A percentile compares a stretch with the other conserved stretches of the same genome.
Conservation (phyloP, 2,797 vertebrate genomes). For the Myotis vivesi region DNA sequence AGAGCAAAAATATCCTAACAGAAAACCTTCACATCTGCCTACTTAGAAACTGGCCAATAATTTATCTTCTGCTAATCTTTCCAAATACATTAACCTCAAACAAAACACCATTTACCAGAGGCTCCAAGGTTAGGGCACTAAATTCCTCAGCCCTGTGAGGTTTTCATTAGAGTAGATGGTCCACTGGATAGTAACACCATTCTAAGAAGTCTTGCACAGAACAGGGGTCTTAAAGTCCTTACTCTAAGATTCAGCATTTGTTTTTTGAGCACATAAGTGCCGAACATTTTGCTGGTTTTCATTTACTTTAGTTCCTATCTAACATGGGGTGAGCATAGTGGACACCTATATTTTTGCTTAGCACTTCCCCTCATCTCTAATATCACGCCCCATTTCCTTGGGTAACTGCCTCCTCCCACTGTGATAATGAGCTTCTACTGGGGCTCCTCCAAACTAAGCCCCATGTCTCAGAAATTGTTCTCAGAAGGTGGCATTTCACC, state of each 20-base stretch:
- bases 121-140: constrained; percentile 76
- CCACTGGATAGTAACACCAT: constrained; percentile 12
- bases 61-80: constrained; percentile 23
- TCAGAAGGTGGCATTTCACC: neutral
- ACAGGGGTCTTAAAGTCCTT: neutral
- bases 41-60: neutral
- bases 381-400: neutral
- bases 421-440: neutral
- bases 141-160: constrained; percentile 85
- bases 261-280: neutral
- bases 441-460: neutral
- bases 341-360: neutral
- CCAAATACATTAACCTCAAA: constrained; percentile 53
- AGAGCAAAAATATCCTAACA: neutral
- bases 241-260: neutral
- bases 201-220: neutral
- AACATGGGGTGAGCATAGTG: neutral
- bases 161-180: constrained; percentile 71
- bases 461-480: neutral
- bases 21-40: constrained; percentile 25
- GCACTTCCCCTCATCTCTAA: neutral
- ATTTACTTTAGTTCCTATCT: neutral
- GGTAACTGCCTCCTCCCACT: neutral
- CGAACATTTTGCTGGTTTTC: neutral
- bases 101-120: constrained; percentile 56